Conservation (phyloP, 2,888 invertebrate genomes). For the Polia nebulosa region DNA sequence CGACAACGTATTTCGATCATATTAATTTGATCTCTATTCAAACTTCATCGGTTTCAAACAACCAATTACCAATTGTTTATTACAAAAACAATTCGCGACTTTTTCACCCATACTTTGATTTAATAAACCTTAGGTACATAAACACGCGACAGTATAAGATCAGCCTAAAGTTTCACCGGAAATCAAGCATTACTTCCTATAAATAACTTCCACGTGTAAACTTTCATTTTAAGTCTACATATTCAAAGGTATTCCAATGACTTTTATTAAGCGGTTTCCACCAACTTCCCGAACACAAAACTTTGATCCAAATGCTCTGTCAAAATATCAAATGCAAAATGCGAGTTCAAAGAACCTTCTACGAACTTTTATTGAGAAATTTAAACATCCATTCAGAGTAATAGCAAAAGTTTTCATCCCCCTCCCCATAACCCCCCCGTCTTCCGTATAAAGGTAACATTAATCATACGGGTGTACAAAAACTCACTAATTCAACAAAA, state of each 20-base stretch:
- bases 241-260: slow-evolving; percentile 59
- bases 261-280: slow-evolving; percentile 75
- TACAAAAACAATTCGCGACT: slow-evolving; percentile 11
- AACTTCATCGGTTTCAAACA: slow-evolving; percentile 8
- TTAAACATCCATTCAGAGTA: slow-evolving; percentile 83
- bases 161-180: slow-evolving; percentile 32
- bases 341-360: slow-evolving; percentile 68
- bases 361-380: slow-evolving; percentile 84
- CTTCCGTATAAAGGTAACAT: slow-evolving; percentile 71
- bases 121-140: slow-evolving; percentile 18
- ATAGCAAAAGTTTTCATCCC: slow-evolving; percentile 79
- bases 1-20: neutral
- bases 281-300: slow-evolving; percentile 68
- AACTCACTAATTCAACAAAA: slow-evolving; percentile 75
- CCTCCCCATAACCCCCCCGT: slow-evolving; percentile 28
- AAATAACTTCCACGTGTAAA: slow-evolving; percentile 52
- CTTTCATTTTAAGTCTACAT: slow-evolving; percentile 48
- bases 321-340: slow-evolving; percentile 83
- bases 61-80: slow-evolving; percentile 2
- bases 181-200: slow-evolving; percentile 43
- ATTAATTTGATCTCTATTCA: neutral
- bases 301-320: slow-evolving; percentile 74
- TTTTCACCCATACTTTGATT: slow-evolving; percentile 29
- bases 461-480: slow-evolving; percentile 75
- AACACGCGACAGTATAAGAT: slow-evolving; percentile 25